Conservation (phyloP, 92 coral and sea anemone species). For the Zoanthus sociatus region DNA sequence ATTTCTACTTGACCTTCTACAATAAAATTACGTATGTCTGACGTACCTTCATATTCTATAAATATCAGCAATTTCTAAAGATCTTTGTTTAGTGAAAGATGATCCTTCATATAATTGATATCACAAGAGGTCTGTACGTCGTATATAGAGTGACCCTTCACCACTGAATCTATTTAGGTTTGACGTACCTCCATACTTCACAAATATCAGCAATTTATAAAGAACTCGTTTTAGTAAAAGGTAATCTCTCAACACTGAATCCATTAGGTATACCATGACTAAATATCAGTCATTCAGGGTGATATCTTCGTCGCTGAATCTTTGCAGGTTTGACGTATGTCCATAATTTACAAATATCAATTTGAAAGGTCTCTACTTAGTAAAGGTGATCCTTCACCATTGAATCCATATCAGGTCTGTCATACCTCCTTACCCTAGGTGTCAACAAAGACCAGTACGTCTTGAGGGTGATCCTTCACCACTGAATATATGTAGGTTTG, state of each 20-base stretch:
- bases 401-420: background rate
- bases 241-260: background rate
- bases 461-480: background rate
- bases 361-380: constrained; percentile 64
- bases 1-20: too few relatives aligned
- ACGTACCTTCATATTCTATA: constrained; percentile 22
- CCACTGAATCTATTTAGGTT: constrained; percentile 15
- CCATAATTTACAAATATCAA: constrained; percentile 63
- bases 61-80: constrained; percentile 56
- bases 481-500: constrained; percentile 19
- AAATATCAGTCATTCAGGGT: too few relatives aligned
- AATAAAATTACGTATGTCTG: background rate
- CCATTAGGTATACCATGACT: too few relatives aligned
- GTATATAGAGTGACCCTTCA: background rate
- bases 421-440: background rate
- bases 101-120: background rate
- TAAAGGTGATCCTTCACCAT: constrained; percentile 10
- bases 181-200: background rate
- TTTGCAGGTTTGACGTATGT: background rate
- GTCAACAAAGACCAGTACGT: background rate
- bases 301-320: too few relatives aligned
- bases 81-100: constrained; percentile 73
- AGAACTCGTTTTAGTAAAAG: constrained; percentile 32
- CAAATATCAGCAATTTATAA: too few relatives aligned
- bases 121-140: background rate